These are phyloP conservation scores for Agrotis segetum DNA, from an alignment of 2,888 invertebrate species.

Conservation along the genomic window DNA sequence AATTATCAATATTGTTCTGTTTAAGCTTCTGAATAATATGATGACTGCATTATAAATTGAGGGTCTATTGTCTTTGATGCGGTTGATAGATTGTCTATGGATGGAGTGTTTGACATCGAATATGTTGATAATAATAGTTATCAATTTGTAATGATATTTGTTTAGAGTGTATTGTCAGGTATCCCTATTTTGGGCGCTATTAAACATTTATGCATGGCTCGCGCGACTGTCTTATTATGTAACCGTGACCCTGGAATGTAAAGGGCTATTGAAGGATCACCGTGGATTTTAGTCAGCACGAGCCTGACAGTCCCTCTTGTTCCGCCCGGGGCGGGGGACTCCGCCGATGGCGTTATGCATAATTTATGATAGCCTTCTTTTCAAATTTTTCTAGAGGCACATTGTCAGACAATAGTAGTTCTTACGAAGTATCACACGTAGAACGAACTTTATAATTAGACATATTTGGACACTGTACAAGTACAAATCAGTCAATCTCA, in stretches of 20 bases:
- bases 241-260: no score
- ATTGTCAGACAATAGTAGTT: no score
- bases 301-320: no score
- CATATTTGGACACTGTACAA: background rate
- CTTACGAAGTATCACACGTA: no score
- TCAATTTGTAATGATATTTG: slow-evolving; percentile 25
- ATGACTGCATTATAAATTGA: slow-evolving; percentile 30
- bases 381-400: no score
- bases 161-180: slow-evolving; percentile 7
- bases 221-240: no score
- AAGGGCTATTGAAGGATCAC: no score
- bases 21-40: slow-evolving; percentile 23
- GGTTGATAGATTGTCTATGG: background rate
- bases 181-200: slow-evolving; percentile 1
- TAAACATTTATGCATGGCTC: background rate
- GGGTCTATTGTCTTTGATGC: slow-evolving; percentile 27
- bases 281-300: no score
- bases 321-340: no score
- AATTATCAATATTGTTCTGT: slow-evolving; percentile 26
- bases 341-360: no score
- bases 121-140: slow-evolving; percentile 6
- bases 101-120: slow-evolving; percentile 10
- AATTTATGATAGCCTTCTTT: no score
- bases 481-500: background rate
- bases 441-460: no score